A percentile compares a stretch with the other conserved stretches of the same genome.
Evolutionary conservation across 2,113 vertebrate genomes (phyloP).

Genomic region (Eretmochelys imbricata): DNA sequence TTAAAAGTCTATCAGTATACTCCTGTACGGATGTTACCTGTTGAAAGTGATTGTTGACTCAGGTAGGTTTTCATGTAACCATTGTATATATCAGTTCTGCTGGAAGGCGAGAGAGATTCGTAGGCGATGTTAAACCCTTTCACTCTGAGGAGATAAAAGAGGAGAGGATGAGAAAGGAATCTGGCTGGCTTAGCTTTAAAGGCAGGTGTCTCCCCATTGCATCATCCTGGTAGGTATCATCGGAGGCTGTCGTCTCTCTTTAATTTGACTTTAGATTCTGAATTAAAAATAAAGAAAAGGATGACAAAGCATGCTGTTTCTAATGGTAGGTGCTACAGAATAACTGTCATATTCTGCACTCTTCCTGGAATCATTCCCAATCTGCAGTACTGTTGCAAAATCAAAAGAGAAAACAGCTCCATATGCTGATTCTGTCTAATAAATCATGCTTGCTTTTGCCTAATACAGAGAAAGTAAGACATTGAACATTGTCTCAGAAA

Average conservation of each 20-base stretch:
- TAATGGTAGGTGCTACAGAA: not conserved
- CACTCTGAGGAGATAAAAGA: constrained; percentile 14
- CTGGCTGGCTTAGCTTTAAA: not conserved
- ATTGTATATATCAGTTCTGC: not conserved
- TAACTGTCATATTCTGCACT: not conserved
- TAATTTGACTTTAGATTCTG: not conserved
- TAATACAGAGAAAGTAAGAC: not conserved
- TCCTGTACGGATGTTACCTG: not conserved
- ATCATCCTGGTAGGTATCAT: not conserved
- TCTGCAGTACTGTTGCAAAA: not conserved
- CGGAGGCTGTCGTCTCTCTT: not conserved
- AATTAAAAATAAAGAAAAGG: not conserved
- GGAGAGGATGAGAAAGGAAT: not conserved
- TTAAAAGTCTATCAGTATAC: not conserved
- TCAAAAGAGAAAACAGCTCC: not conserved
- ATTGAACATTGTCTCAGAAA: not conserved
- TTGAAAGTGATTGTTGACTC: not conserved
- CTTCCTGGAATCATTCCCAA: not conserved
- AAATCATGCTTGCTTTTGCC: not conserved
- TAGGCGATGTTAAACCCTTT: not conserved
- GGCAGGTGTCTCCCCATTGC: not conserved
- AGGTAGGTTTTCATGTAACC: constrained; percentile 25
- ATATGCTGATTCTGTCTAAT: not conserved
- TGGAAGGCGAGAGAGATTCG: not conserved
- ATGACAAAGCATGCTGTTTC: not conserved